phyloP scores from a whole-genome alignment of 2,113 vertebrate species.

The Ceyx cyanopectus region DNA sequence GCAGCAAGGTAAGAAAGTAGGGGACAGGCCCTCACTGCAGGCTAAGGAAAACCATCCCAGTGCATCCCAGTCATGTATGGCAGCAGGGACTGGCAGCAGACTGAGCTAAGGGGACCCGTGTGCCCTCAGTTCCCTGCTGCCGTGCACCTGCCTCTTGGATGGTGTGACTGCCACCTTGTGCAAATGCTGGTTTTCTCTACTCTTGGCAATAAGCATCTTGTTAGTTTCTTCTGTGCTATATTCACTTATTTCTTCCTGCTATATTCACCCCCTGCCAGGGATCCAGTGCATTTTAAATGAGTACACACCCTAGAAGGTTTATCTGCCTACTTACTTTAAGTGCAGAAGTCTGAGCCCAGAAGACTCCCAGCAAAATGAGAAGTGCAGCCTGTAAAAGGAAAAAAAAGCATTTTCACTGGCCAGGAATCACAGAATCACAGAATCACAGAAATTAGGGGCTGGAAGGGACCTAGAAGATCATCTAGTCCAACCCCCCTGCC shows the following conservation, averaged over 20 bases:
- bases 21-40: neutral
- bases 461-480: too few relatives aligned
- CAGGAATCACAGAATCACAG: neutral
- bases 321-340: conserved; percentile 43
- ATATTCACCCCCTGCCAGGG: neutral
- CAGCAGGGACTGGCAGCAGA: neutral
- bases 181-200: neutral
- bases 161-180: neutral
- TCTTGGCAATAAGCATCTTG: neutral
- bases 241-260: neutral
- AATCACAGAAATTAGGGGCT: too few relatives aligned
- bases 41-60: neutral
- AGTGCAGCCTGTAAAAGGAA: conserved; percentile 64
- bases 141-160: neutral
- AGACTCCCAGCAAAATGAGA: conserved; percentile 53
- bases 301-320: neutral
- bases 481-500: too few relatives aligned
- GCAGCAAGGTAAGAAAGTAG: neutral
- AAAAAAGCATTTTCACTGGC: neutral
- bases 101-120: neutral
- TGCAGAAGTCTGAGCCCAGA: conserved; percentile 57
- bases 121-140: neutral
- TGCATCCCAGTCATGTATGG: neutral
- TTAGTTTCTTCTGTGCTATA: neutral
- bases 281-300: neutral